phyloP scores from a whole-genome alignment of 1,140 invertebrate species.

The Odontomachus brunneus region DNA sequence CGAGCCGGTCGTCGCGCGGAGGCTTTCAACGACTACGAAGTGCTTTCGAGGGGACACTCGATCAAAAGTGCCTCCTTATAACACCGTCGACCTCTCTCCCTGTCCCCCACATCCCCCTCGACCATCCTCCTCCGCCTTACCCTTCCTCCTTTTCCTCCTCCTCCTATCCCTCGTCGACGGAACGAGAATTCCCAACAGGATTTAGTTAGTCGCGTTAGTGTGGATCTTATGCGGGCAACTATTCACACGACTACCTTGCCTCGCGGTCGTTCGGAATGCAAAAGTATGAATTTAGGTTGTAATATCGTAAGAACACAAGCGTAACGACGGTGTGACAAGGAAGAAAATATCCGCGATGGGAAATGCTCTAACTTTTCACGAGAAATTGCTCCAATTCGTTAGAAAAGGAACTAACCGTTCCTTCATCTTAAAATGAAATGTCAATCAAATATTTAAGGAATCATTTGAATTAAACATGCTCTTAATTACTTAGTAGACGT shows the following conservation, averaged over 20 bases:
- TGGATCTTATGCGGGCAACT: slow-evolving; percentile 15
- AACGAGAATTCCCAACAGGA: slow-evolving; percentile 23
- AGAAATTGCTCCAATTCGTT: too few species aligned
- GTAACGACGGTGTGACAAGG: background rate
- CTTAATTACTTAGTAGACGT: too few species aligned
- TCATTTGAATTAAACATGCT: too few species aligned
- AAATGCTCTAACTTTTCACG: too few species aligned
- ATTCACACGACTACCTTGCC: background rate
- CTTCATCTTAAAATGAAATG: too few species aligned
- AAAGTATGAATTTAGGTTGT: slow-evolving; percentile 3
- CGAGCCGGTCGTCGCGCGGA: slow-evolving; percentile 23
- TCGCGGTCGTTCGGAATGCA: background rate
- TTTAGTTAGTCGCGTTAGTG: slow-evolving; percentile 27
- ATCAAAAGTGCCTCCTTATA: slow-evolving; percentile 68
- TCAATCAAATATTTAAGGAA: too few species aligned
- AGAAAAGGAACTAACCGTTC: too few species aligned
- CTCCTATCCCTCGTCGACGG: background rate
- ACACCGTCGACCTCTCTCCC: slow-evolving; percentile 25
- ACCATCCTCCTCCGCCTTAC: background rate
- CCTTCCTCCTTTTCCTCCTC: too few species aligned
- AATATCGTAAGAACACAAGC: background rate
- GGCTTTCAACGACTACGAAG: slow-evolving; percentile 64
- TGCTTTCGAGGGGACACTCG: slow-evolving; percentile 64
- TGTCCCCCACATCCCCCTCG: background rate
- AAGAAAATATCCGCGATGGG: too few species aligned